Evolutionary conservation across 2,113 vertebrate species (phyloP).

Genomic region (Oenanthe melanoleuca): DNA sequence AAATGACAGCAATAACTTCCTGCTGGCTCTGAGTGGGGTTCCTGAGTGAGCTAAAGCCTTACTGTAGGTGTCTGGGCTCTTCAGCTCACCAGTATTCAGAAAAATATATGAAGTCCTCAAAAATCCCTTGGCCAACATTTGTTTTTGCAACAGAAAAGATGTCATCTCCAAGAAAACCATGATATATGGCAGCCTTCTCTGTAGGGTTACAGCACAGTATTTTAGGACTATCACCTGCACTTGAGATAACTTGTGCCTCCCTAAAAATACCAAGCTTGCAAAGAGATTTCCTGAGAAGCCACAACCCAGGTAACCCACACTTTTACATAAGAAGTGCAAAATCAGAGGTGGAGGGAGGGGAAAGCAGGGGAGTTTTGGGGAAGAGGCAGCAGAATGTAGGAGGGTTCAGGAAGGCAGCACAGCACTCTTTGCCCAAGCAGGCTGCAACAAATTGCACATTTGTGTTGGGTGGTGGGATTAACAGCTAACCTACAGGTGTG

Average conservation of each 20-base stretch:
- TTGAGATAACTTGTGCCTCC: not conserved
- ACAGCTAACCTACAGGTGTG: not conserved
- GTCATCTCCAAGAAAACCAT: not conserved
- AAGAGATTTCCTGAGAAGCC: not conserved
- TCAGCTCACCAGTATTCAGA: not conserved
- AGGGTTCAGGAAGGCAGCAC: not conserved
- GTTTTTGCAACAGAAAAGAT: not conserved
- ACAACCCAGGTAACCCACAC: not conserved
- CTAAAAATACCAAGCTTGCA: not conserved
- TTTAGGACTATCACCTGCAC: not conserved
- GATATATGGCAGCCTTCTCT: not conserved
- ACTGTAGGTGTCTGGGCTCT: not conserved
- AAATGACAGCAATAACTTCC: slow-evolving; percentile 10
- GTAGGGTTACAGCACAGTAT: not conserved
- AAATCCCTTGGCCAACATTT: not conserved
- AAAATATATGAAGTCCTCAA: not conserved
- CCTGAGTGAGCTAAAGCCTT: not conserved
- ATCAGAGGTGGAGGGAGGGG: not conserved
- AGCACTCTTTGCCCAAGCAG: not conserved
- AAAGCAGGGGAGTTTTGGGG: not conserved
- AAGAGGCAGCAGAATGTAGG: not conserved
- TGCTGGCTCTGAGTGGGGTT: not conserved
- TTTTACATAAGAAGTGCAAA: not conserved
- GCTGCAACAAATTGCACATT: not conserved
- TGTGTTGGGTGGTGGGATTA: not conserved